phyloP scores from a whole-genome alignment of 2,797 vertebrate genomes.

The Sebastes nivosus region DNA sequence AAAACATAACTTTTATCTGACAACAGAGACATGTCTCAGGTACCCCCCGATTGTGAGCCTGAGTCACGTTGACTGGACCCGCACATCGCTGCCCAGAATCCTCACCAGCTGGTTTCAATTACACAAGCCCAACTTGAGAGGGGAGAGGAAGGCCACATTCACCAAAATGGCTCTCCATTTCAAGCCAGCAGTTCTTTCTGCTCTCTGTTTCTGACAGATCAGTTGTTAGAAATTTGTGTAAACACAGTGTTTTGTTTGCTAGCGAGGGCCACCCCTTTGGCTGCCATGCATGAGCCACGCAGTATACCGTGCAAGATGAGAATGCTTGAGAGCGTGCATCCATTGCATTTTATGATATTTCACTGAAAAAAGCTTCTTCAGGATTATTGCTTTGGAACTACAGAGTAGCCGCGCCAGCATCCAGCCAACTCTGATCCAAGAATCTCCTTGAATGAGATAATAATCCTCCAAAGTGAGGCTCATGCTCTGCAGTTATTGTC shows the following conservation, averaged over 20 bases:
- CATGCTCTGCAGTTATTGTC: slow-evolving; percentile 66
- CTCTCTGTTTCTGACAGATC: slow-evolving; percentile 55
- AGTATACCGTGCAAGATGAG: slow-evolving; percentile 2
- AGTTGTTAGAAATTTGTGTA: slow-evolving; percentile 54
- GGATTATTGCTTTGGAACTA: slow-evolving; percentile 45
- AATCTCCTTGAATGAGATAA: slow-evolving; percentile 65
- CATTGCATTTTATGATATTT: slow-evolving; percentile 13
- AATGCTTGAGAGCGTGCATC: slow-evolving; percentile 14
- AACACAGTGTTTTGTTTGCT: slow-evolving; percentile 66
- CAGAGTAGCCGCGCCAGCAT: slow-evolving; percentile 22
- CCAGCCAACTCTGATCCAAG: slow-evolving; percentile 45
- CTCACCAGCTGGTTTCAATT: slow-evolving; percentile 79
- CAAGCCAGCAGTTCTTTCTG: slow-evolving; percentile 59
- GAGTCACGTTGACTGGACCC: slow-evolving; percentile 67
- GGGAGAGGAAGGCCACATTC: slow-evolving; percentile 53
- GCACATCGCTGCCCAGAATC: slow-evolving; percentile 67
- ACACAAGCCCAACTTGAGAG: slow-evolving; percentile 56
- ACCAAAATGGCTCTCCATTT: slow-evolving; percentile 60
- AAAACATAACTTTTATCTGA: slow-evolving; percentile 53
- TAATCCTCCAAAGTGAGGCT: slow-evolving; percentile 59
- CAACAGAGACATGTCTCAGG: slow-evolving; percentile 59
- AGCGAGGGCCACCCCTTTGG: slow-evolving; percentile 10
- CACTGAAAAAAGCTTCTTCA: slow-evolving; percentile 19
- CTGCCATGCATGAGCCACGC: slow-evolving; percentile 29
- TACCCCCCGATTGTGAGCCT: slow-evolving; percentile 45